Base-by-base conservation (phyloP, 2,113 vertebrate species). In the Myotis davidii region DNA sequence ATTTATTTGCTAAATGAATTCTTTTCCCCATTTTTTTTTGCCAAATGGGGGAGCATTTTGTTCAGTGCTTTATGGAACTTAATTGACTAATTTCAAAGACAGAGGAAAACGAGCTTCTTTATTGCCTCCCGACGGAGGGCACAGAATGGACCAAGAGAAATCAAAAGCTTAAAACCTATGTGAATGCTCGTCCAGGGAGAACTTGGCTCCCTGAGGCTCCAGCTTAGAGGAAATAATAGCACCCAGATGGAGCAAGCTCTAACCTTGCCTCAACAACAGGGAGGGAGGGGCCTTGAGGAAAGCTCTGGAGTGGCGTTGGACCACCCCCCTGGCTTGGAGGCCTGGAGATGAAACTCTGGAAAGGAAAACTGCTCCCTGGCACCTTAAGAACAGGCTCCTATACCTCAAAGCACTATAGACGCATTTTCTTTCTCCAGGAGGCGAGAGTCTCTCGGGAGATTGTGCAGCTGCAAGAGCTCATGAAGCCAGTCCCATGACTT, bases 401-500 rank as follows among this genome's bases (percentile, higher is more conserved):
- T 27, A 29, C 56, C 61, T 69, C 50, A 34, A 37, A 89, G 84
- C 74, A 87, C 76, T 32, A 50, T 9, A 48, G 87, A 27, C 54
- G 69, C 29, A 16, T 85, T 89, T 91, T 59, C 81, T 76, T 25
- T 12, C 84, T 93, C 61, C n/a, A 84, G 84, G 88, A 72, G 45
- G 86, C 78, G 29, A 25, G 73, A 12, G 20, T 76, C 76, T 85
- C 81, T 67, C 2, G 32, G 85, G 96, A 74, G 6, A 9, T 2
- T 14, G 29, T 88, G 82, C 96, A 96, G 92, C 96, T 95, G 96
- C 50, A 81, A n/a, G 42, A 50, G 39, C 90, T 94, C 54, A 9
- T 88, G 74, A 85, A 96, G 85, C 79, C 70, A 6, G 34, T 23
- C 8, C 12, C 9, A 21, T 95, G 94, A 97, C 94, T 85, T 97